Conservation (phyloP, 1,140 invertebrate species). For the Oncopeltus fasciatus region DNA sequence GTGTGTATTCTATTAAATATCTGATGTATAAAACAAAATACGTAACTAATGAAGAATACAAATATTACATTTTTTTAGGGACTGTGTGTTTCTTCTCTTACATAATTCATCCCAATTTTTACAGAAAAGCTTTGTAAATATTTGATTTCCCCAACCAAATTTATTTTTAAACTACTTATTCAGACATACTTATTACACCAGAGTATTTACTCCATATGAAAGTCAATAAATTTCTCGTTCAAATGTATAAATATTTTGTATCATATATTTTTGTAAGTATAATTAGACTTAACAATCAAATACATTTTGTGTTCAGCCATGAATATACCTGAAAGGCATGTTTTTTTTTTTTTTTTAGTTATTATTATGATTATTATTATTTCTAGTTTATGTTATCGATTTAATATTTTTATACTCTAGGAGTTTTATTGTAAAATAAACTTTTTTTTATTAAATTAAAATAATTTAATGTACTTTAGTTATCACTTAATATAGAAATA, state of each 20-base stretch:
- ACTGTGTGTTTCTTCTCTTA: too few relatives aligned
- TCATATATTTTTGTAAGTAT: slow-evolving; percentile 15
- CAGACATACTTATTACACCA: too few relatives aligned
- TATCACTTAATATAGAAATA: slow-evolving; percentile 6
- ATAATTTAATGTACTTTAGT: slow-evolving; percentile 9
- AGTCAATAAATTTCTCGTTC: slow-evolving; percentile 12
- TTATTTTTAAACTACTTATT: too few relatives aligned
- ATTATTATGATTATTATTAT: too few relatives aligned
- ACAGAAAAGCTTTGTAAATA: too few relatives aligned
- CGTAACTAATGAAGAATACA: too few relatives aligned
- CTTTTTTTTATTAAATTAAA: slow-evolving; percentile 10
- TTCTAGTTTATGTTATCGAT: slow-evolving; percentile 12
- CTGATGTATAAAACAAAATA: too few relatives aligned
- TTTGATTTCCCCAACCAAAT: too few relatives aligned
- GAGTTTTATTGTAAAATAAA: slow-evolving; percentile 7
- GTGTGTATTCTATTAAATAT: not conserved
- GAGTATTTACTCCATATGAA: too few relatives aligned
- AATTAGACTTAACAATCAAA: slow-evolving; percentile 18
- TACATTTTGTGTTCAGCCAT: slow-evolving; percentile 18
- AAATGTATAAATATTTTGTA: slow-evolving; percentile 17
- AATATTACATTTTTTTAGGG: too few relatives aligned
- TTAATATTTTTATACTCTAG: slow-evolving; percentile 17
- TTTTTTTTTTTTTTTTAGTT: slow-evolving; percentile 5
- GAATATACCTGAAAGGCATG: slow-evolving; percentile 12
- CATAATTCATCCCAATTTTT: too few relatives aligned